Evolutionary conservation across 2,888 invertebrate species (phyloP).

Genomic region (Eilema depressum): DNA sequence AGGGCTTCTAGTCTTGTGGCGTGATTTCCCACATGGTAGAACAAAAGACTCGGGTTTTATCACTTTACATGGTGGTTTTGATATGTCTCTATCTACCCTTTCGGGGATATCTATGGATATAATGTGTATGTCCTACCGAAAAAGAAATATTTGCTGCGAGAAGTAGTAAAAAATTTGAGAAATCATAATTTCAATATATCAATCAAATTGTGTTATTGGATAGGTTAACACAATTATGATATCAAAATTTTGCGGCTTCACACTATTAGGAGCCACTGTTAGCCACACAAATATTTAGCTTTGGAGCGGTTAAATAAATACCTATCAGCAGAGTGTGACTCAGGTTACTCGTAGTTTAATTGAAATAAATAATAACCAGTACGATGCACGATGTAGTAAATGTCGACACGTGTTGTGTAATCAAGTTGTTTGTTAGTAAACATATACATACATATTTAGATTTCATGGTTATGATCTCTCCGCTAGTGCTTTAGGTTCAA

Average conservation of each 20-base stretch:
- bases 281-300: background rate
- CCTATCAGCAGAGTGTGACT: background rate
- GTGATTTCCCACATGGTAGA: background rate
- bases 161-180: background rate
- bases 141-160: background rate
- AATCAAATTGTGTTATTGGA: background rate
- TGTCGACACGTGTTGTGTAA: background rate
- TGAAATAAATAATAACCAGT: background rate
- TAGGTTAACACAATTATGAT: background rate
- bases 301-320: background rate
- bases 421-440: slow-evolving; percentile 4
- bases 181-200: background rate
- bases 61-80: background rate
- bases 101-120: background rate
- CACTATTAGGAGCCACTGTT: background rate
- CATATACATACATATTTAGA: too few species aligned
- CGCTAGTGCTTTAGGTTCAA: background rate
- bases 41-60: too few species aligned
- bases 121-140: too few species aligned
- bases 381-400: background rate
- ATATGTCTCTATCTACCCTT: background rate
- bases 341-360: background rate
- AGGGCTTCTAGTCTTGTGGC: background rate
- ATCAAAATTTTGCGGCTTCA: background rate
- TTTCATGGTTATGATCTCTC: background rate